A percentile compares a stretch with the other conserved stretches of the same genome.
Conservation (phyloP, 2,888 invertebrate genomes). For the Meganola albula region DNA sequence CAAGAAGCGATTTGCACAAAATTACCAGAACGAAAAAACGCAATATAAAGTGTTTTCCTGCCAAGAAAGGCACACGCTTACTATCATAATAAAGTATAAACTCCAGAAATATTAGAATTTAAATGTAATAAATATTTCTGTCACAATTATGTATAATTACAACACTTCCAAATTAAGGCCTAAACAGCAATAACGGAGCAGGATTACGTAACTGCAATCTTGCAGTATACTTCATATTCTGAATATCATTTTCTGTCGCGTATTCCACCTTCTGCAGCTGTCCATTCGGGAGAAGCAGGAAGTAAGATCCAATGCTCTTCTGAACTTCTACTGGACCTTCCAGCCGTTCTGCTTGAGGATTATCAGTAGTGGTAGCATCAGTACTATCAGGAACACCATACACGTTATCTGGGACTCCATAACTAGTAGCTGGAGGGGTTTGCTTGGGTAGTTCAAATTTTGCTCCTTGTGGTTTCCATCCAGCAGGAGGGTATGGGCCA, state of each 20-base stretch:
- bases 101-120: too few species aligned
- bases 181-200: slow-evolving; percentile 51
- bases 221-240: slow-evolving; percentile 80
- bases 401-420: slow-evolving; percentile 51
- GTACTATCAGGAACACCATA: slow-evolving; percentile 48
- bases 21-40: too few species aligned
- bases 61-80: too few species aligned
- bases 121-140: too few species aligned
- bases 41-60: too few species aligned
- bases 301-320: slow-evolving; percentile 79
- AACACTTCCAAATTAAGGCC: slow-evolving; percentile 47
- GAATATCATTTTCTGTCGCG: slow-evolving; percentile 65
- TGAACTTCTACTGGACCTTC: slow-evolving; percentile 61
- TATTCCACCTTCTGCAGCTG: slow-evolving; percentile 79
- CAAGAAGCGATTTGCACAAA: too few species aligned
- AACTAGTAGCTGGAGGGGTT: slow-evolving; percentile 42
- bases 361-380: slow-evolving; percentile 53
- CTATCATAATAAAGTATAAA: too few species aligned
- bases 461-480: slow-evolving; percentile 63
- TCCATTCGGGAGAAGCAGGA: slow-evolving; percentile 80
- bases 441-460: slow-evolving; percentile 57
- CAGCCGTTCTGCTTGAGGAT: slow-evolving; percentile 52
- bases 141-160: too few species aligned
- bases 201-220: slow-evolving; percentile 71
- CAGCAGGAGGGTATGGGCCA: slow-evolving; percentile 59